Evolutionary conservation across 2,888 invertebrate species (phyloP).

Genomic region (Drosophila atripex): DNA sequence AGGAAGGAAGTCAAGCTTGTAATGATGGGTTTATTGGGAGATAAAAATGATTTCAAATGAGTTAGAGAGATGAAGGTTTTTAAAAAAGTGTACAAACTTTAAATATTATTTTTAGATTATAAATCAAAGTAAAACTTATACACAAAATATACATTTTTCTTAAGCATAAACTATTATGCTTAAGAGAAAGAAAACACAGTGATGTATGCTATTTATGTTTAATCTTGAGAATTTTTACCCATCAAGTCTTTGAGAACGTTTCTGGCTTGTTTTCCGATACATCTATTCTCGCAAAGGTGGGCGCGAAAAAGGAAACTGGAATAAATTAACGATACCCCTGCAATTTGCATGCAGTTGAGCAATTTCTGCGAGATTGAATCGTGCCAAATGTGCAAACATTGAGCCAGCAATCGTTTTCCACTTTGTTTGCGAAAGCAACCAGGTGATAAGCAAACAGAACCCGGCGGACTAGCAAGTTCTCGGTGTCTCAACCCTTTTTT

Average conservation of each 20-base stretch:
- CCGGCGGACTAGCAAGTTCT: constrained; percentile 21
- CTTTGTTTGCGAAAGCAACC: constrained; percentile 42
- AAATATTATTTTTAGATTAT: too few relatives aligned
- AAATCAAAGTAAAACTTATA: too few relatives aligned
- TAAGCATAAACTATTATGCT: too few relatives aligned
- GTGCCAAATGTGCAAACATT: constrained; percentile 67
- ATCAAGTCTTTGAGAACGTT: background rate
- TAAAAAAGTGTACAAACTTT: too few relatives aligned
- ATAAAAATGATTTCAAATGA: background rate
- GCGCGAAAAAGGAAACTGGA: background rate
- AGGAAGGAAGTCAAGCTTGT: too few relatives aligned
- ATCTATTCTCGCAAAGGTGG: background rate
- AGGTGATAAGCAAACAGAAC: constrained; percentile 74
- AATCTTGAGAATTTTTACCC: background rate
- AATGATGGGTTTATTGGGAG: background rate
- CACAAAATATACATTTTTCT: too few relatives aligned
- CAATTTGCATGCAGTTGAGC: constrained; percentile 57
- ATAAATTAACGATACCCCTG: constrained; percentile 7
- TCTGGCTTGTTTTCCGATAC: background rate
- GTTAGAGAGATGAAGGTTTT: too few relatives aligned
- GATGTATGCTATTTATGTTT: background rate
- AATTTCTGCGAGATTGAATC: constrained; percentile 51
- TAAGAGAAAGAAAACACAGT: too few relatives aligned
- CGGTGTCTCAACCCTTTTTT: constrained; percentile 52
- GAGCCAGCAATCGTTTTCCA: constrained; percentile 18